Percentiles rank a stretch among this genome's conserved stretches.
These are phyloP conservation scores for Scomber scombrus DNA, from an alignment of 2,113 vertebrate genomes.

Conservation along the genomic window DNA sequence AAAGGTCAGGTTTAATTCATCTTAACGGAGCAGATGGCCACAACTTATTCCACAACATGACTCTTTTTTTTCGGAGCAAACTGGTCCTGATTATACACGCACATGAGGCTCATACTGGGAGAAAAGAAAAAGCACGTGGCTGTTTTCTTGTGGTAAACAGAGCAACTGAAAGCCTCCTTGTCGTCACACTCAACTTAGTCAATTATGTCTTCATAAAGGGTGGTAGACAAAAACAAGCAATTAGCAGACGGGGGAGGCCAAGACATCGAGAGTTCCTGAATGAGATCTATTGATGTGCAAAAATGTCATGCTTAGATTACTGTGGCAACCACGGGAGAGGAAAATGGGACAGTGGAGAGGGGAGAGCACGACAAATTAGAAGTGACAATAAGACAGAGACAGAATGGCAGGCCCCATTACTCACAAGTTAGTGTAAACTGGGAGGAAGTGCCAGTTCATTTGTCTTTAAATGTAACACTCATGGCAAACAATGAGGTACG, in stretches of 20 bases:
- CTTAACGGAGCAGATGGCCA: slow-evolving; percentile 43
- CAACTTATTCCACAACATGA: slow-evolving; percentile 26
- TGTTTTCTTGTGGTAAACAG: slow-evolving; percentile 65
- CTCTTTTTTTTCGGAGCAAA: slow-evolving; percentile 25
- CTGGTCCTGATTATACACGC: slow-evolving; percentile 44
- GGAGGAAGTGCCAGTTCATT: slow-evolving; percentile 35
- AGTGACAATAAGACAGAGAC: slow-evolving; percentile 70
- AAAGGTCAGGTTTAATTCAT: slow-evolving; percentile 52
- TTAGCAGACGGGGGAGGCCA: slow-evolving; percentile 77
- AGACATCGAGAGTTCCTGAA: slow-evolving; percentile 74
- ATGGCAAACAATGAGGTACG: slow-evolving; percentile 31
- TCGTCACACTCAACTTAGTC: slow-evolving; percentile 72
- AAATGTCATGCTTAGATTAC: slow-evolving; percentile 74
- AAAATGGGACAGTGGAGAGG: slow-evolving; percentile 50
- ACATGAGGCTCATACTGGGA: slow-evolving; percentile 34
- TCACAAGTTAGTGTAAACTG: slow-evolving; percentile 42
- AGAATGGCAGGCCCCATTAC: slow-evolving; percentile 57
- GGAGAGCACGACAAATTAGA: slow-evolving; percentile 70
- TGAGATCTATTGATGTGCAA: slow-evolving; percentile 82
- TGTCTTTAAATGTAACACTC: slow-evolving; percentile 20
- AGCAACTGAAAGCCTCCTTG: slow-evolving; percentile 70
- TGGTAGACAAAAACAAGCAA: slow-evolving; percentile 83
- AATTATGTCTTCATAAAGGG: slow-evolving; percentile 76
- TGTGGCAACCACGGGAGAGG: slow-evolving; percentile 64
- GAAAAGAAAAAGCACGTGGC: slow-evolving; percentile 66